These are phyloP conservation scores for Bovichtus variegatus DNA, from an alignment of 2,797 vertebrate species.

Conservation along the genomic window DNA sequence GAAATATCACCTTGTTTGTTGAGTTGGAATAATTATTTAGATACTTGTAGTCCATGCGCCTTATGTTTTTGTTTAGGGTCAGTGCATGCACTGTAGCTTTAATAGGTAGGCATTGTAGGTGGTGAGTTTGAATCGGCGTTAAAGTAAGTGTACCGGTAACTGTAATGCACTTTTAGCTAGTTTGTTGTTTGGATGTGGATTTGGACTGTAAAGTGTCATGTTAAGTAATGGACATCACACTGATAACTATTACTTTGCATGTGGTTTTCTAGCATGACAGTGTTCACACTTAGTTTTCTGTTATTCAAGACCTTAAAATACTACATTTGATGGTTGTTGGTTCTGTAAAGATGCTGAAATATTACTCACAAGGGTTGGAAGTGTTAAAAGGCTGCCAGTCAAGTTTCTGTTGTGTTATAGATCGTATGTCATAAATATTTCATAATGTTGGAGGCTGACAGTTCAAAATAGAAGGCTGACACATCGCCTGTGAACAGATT, in stretches of 20 bases:
- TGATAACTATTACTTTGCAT: conserved; percentile 14
- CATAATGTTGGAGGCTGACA: too few relatives aligned
- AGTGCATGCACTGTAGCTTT: conserved; percentile 47
- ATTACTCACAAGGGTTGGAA: background rate
- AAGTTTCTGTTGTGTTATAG: background rate
- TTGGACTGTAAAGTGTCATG: background rate
- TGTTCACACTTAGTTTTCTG: background rate
- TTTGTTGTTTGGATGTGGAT: background rate
- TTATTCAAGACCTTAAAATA: background rate
- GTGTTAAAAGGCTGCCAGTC: background rate
- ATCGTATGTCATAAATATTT: too few relatives aligned
- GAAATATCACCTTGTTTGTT: conserved; percentile 75
- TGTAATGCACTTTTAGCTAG: background rate
- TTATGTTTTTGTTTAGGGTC: background rate
- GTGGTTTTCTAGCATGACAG: conserved; percentile 40
- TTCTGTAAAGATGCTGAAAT: background rate
- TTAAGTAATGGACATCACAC: background rate
- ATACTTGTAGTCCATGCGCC: background rate
- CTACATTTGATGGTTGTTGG: background rate
- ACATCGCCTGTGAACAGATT: background rate
- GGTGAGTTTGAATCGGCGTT: background rate
- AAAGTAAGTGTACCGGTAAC: background rate
- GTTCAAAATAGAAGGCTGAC: background rate
- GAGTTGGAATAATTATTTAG: background rate
- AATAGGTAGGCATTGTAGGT: background rate